These are phyloP conservation scores for Antigone vipio DNA, from an alignment of 2,113 vertebrate species.

Conservation along the genomic window DNA sequence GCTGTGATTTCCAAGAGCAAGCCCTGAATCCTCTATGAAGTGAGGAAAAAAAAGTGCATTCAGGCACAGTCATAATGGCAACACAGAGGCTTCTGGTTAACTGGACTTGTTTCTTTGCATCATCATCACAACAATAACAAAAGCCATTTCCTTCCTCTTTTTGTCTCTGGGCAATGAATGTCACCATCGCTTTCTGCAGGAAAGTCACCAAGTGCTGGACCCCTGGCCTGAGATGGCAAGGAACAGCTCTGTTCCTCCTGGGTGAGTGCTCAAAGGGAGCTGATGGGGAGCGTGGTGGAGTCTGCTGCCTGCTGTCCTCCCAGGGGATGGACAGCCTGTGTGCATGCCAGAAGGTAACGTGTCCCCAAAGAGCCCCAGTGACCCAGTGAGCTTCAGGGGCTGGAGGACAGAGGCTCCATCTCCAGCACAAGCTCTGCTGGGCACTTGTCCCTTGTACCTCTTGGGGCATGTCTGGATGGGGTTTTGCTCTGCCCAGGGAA, in stretches of 20 bases:
- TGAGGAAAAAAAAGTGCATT: neutral
- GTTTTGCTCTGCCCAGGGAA: neutral
- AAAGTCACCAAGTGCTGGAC: neutral
- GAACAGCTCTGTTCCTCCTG: neutral
- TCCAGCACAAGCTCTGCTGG: neutral
- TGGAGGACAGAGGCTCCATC: neutral
- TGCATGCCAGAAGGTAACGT: neutral
- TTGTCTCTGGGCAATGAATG: neutral
- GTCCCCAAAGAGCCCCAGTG: neutral
- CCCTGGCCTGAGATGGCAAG: no score
- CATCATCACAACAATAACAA: neutral
- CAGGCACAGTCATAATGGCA: neutral
- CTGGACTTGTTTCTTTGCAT: neutral
- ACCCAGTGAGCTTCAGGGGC: neutral
- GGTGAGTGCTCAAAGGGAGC: neutral
- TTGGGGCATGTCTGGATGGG: neutral
- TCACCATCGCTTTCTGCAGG: neutral
- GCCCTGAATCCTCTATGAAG: neutral
- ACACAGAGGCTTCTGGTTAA: neutral
- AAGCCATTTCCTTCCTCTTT: neutral
- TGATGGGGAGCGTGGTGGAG: neutral
- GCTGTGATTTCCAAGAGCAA: neutral
- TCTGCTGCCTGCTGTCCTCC: neutral
- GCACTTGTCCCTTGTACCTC: neutral
- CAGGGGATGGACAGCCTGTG: neutral